A percentile compares a stretch with the other conserved stretches of the same genome.
phyloP scores from a whole-genome alignment of 2,888 invertebrate genomes.

The Thecocarcelia acutangulata region DNA sequence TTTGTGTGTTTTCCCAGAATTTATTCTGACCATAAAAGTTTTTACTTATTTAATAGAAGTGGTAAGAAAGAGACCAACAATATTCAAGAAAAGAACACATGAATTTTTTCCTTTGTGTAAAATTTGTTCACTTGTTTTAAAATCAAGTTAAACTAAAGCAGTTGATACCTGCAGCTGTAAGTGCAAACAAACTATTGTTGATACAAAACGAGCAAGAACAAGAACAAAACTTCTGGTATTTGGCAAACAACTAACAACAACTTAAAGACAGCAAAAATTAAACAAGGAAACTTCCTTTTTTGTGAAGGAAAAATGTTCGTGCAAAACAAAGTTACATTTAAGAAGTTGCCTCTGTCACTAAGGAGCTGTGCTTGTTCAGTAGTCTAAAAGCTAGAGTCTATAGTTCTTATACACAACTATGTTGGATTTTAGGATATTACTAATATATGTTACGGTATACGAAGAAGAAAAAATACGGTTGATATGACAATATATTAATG shows the following conservation, averaged over 20 bases:
- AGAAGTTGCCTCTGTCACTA: too few species aligned
- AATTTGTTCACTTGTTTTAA: slow-evolving; percentile 22
- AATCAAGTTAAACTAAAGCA: slow-evolving; percentile 37
- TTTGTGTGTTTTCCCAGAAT: slow-evolving; percentile 6
- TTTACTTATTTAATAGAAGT: slow-evolving; percentile 19
- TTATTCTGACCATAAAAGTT: slow-evolving; percentile 30
- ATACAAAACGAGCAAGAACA: slow-evolving; percentile 16
- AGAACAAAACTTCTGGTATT: slow-evolving; percentile 43
- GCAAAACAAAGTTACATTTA: too few species aligned
- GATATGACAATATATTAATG: too few species aligned
- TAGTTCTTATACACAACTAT: too few species aligned
- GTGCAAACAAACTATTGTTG: slow-evolving; percentile 4
- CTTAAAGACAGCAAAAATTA: background rate
- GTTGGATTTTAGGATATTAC: too few species aligned
- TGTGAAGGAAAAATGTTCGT: too few species aligned
- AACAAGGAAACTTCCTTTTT: background rate
- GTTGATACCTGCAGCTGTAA: slow-evolving; percentile 58
- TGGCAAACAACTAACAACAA: slow-evolving; percentile 18
- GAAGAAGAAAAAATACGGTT: too few species aligned
- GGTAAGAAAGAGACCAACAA: background rate
- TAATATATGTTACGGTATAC: too few species aligned
- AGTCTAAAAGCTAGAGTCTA: too few species aligned
- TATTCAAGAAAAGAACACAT: background rate
- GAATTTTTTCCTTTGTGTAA: slow-evolving; percentile 1
- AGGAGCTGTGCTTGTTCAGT: too few species aligned